Conservation (phyloP, 1,140 invertebrate species). For the Achroia grisella region DNA sequence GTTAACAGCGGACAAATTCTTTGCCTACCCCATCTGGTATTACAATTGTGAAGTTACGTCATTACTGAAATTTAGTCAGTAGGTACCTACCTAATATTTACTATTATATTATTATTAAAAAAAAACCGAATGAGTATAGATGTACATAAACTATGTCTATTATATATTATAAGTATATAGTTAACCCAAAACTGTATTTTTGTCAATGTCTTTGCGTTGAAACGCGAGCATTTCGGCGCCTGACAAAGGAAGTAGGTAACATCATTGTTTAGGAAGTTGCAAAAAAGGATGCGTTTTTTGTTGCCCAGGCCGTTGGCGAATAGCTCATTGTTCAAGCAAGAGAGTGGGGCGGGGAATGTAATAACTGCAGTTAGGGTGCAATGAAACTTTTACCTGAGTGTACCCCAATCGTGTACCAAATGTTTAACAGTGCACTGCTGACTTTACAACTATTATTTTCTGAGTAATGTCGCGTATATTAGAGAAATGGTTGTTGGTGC, state of each 20-base stretch:
- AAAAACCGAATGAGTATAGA: no score
- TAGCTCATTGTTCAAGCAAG: constrained; percentile 45
- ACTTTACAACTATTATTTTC: not conserved
- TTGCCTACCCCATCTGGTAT: no score
- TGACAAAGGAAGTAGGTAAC: constrained; percentile 30
- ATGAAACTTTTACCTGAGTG: constrained; percentile 62
- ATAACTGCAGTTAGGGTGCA: constrained; percentile 57
- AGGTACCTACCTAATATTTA: no score
- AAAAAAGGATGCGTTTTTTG: constrained; percentile 61
- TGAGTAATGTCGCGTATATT: constrained; percentile 25
- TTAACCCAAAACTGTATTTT: no score
- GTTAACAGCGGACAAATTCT: no score
- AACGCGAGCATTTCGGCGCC: constrained; percentile 16
- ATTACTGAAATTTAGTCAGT: no score
- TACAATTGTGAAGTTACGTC: no score
- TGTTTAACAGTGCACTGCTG: not conserved
- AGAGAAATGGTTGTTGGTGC: constrained; percentile 44
- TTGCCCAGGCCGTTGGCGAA: constrained; percentile 39
- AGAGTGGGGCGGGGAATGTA: constrained; percentile 37
- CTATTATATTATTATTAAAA: no score
- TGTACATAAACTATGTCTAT: no score
- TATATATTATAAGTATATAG: no score
- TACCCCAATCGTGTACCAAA: not conserved
- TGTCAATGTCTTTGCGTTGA: no score
- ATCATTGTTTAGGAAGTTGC: constrained; percentile 19